phyloP scores from a whole-genome alignment of 1,140 invertebrate species.

The Chelonus insularis region DNA sequence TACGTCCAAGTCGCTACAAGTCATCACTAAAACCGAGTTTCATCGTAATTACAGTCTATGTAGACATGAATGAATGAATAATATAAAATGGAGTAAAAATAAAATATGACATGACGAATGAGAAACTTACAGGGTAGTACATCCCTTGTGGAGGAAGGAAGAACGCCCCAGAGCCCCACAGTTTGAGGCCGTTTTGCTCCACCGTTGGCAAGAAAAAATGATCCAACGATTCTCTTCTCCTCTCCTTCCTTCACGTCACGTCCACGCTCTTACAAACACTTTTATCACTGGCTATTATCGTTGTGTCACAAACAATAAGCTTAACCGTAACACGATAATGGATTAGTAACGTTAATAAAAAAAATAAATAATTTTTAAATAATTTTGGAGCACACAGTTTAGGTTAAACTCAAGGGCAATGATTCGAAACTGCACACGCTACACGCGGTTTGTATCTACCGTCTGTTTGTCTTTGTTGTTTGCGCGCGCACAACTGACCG shows the following conservation, averaged over 20 bases:
- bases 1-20: too few relatives aligned
- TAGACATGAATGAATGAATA: too few relatives aligned
- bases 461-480: constrained; percentile 11
- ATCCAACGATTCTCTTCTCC: constrained; percentile 38
- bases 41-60: background rate
- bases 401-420: background rate
- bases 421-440: constrained; percentile 1
- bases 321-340: background rate
- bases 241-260: constrained; percentile 15
- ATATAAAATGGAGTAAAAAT: background rate
- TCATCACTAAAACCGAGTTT: too few relatives aligned
- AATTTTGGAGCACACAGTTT: background rate
- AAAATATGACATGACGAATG: background rate
- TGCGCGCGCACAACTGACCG: constrained; percentile 3
- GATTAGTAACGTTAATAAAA: background rate
- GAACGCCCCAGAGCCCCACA: constrained; percentile 91
- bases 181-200: constrained; percentile 81
- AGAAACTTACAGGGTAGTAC: constrained; percentile 90
- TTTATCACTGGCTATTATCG: background rate
- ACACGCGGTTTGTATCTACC: constrained; percentile 11
- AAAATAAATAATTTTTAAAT: background rate
- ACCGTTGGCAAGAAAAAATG: constrained; percentile 52
- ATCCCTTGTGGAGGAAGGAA: constrained; percentile 90
- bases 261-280: background rate
- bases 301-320: background rate